Conservation (phyloP, 2,113 vertebrate genomes). For the Brachypodius melanocephalos region DNA sequence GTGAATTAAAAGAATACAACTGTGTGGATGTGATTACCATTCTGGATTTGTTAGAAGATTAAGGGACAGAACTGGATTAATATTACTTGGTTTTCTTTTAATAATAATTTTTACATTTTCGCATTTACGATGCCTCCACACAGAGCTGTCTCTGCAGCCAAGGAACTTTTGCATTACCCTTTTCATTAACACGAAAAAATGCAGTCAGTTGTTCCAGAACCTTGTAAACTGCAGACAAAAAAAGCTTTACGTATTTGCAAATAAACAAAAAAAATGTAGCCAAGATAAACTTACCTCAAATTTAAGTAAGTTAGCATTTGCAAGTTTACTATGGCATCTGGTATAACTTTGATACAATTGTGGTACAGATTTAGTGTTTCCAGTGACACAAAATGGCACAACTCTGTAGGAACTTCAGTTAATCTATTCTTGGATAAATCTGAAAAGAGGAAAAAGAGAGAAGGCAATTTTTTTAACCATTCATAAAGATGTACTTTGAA, state of each 20-base stretch:
- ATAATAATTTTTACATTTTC: neutral
- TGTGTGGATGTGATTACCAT: neutral
- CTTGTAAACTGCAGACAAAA: neutral
- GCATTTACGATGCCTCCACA: neutral
- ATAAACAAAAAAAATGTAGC: neutral
- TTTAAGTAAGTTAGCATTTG: constrained; percentile 91
- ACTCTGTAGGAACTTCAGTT: constrained; percentile 85
- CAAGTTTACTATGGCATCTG: constrained; percentile 85
- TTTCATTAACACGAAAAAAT: neutral
- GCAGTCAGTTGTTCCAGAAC: neutral
- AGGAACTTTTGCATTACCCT: neutral
- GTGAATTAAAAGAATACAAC: neutral
- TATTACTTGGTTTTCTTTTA: neutral
- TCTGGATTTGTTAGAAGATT: neutral
- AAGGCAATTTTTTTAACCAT: neutral
- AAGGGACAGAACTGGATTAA: neutral
- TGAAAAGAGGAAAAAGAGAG: constrained; percentile 58
- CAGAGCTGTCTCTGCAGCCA: neutral
- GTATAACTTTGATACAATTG: constrained; percentile 93
- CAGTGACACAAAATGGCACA: constrained; percentile 90
- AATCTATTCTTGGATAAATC: constrained; percentile 95
- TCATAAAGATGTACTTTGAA: neutral
- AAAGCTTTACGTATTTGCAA: neutral
- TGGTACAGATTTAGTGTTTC: constrained; percentile 93
- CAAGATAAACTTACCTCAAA: constrained; percentile 81